A percentile compares a stretch with the other conserved stretches of the same genome.
These are phyloP conservation scores for Eurosta solidaginis DNA, from an alignment of 1,140 invertebrate genomes.

Conservation along the genomic window DNA sequence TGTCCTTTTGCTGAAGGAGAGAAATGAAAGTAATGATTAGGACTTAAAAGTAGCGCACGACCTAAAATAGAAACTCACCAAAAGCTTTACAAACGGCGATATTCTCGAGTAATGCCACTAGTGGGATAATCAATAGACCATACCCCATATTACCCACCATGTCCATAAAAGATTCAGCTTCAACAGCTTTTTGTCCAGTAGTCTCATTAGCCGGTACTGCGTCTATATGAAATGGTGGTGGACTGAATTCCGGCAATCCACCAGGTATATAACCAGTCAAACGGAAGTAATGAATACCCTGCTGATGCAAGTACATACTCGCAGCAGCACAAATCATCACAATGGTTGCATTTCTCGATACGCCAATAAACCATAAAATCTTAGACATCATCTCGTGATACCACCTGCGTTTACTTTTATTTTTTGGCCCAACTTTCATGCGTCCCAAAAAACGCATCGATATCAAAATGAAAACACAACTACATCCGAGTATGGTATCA, in stretches of 20 bases:
- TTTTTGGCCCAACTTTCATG: conserved; percentile 64
- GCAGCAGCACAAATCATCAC: conserved; percentile 71
- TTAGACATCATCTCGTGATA: conserved; percentile 63
- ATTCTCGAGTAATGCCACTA: conserved; percentile 81
- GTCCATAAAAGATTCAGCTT: conserved; percentile 64
- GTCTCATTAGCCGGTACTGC: conserved; percentile 54
- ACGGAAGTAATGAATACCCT: conserved; percentile 44
- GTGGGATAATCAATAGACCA: conserved; percentile 77
- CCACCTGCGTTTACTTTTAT: conserved; percentile 61
- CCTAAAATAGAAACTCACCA: conserved; percentile 47
- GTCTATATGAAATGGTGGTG: conserved; percentile 70
- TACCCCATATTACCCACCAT: conserved; percentile 76
- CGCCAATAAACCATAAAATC: conserved; percentile 69
- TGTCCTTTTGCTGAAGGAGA: conserved; percentile 67
- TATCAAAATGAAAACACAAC: conserved; percentile 73
- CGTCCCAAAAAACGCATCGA: conserved; percentile 69
- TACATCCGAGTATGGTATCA: conserved; percentile 72
- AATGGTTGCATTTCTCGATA: conserved; percentile 76
- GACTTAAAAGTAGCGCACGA: not conserved
- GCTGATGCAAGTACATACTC: conserved; percentile 62
- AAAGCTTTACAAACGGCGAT: conserved; percentile 82
- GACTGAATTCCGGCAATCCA: conserved; percentile 68
- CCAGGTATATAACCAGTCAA: conserved; percentile 67
- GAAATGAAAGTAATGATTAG: not conserved
- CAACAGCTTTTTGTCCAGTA: conserved; percentile 49